Base-by-base conservation (phyloP, 2,113 vertebrate species). In the Gorsachius goisagi region DNA sequence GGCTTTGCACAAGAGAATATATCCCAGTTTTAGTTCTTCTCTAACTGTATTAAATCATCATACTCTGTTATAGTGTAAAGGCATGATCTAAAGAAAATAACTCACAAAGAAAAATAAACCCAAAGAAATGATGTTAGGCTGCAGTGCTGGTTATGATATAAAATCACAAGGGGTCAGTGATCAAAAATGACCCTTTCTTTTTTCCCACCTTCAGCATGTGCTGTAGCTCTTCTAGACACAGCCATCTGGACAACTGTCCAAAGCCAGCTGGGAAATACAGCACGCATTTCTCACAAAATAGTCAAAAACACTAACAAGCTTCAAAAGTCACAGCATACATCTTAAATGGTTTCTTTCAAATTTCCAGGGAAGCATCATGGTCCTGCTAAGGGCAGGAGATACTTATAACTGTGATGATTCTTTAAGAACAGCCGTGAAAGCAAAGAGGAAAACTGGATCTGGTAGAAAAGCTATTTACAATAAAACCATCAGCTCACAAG, bases 81-180 rank as follows among this genome's bases (percentile, higher is more conserved):
- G 22, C 33, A 78, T 93, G 87, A 74, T 30, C 73, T 63, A 59
- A 89, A 92, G 52, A 77, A 95, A 92, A 75, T 19, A 93, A 90
- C 55, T 92, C 41, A 47, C 9, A 75, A 63, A 77, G n/a, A 77
- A 95, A 92, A 89, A 77, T 19, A 89, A 63, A 55, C 68, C n/a
- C 26, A 47, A 81, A 50, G 33, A 92, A 94, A 97, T 60, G 1
- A 91, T 27, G 17, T 80, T 69, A 87, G 69, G 47, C 23, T 85
- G 39, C 17, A 6, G 32, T 75, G 33, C 33, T 85, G 74, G 16
- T 74, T 68, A 78, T 56, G 59, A 78, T 17, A 87, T 26, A 91
- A 90, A 85, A 72, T 81, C 80, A 68, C 44, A 81, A 52, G 56
- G 33, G 60, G 12, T 50, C 68, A 74, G 35, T 35, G 47, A 95